Evolutionary conservation across 2,797 vertebrate species (phyloP).

Genomic region (Halcyon badia): DNA sequence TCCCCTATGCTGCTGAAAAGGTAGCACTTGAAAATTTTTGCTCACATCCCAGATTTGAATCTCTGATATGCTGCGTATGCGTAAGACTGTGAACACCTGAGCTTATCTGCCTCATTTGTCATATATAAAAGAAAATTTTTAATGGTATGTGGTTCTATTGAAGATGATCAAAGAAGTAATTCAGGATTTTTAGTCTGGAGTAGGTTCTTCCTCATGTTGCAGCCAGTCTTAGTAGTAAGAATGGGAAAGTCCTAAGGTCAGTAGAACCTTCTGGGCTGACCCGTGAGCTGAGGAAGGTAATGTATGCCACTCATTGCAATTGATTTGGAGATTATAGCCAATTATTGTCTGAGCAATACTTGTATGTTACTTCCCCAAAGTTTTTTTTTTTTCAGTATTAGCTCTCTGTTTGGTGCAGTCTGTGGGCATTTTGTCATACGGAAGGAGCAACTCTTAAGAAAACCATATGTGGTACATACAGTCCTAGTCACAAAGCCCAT

Average conservation of each 20-base stretch:
- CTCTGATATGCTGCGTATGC: background rate
- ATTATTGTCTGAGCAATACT: background rate
- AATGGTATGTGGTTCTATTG: background rate
- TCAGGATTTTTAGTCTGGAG: background rate
- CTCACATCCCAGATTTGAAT: background rate
- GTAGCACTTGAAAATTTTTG: background rate
- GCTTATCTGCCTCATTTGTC: background rate
- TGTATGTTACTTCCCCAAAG: background rate
- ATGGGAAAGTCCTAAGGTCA: background rate
- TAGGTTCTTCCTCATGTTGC: background rate
- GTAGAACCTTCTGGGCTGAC: background rate
- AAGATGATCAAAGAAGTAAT: background rate
- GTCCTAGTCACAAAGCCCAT: background rate
- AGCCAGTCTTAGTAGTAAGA: background rate
- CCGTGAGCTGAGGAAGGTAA: background rate
- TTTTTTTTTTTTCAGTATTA: background rate
- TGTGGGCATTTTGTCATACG: background rate
- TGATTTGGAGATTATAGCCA: background rate
- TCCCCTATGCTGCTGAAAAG: background rate
- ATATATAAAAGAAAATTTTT: background rate
- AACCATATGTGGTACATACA: rapidly evolving
- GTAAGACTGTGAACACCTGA: background rate
- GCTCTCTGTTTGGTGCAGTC: background rate
- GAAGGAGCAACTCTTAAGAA: background rate
- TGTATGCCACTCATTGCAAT: background rate